phyloP scores from a whole-genome alignment of 2,797 vertebrate genomes.

The Sebastes trivittatus region DNA sequence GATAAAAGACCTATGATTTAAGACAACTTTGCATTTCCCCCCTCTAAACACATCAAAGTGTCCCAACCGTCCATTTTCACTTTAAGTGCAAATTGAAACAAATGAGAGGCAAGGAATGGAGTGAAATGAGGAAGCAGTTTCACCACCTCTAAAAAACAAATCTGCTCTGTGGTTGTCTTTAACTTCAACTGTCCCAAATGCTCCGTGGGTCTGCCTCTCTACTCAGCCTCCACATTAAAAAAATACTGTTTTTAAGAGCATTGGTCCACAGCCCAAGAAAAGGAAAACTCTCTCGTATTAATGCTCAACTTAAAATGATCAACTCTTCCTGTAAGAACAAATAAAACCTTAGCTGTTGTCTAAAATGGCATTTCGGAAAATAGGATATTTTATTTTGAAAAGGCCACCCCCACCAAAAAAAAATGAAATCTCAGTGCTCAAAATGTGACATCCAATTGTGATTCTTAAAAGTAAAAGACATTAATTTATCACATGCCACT shows the following conservation, averaged over 20 bases:
- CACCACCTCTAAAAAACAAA: slow-evolving; percentile 22
- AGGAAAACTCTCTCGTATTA: background rate
- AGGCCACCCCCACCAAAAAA: background rate
- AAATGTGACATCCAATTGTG: slow-evolving; percentile 10
- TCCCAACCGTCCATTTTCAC: slow-evolving; percentile 41
- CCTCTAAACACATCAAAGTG: slow-evolving; percentile 15
- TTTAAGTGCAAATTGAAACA: slow-evolving; percentile 72
- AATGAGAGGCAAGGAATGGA: slow-evolving; percentile 54
- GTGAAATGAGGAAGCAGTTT: slow-evolving; percentile 45
- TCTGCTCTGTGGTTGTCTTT: background rate
- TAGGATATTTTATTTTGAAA: background rate
- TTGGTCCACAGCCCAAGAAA: slow-evolving; percentile 43
- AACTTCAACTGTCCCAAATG: background rate
- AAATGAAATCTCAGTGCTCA: slow-evolving; percentile 10
- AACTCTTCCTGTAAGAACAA: background rate
- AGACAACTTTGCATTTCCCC: slow-evolving; percentile 57
- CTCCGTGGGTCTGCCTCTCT: slow-evolving; percentile 7
- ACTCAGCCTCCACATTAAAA: background rate
- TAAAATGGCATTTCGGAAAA: background rate
- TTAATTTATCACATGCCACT: background rate
- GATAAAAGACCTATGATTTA: slow-evolving; percentile 46
- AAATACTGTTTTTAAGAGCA: slow-evolving; percentile 8
- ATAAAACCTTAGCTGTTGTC: background rate
- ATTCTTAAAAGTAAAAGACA: background rate
- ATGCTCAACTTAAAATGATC: background rate